Evolutionary conservation across 2,113 vertebrate species (phyloP).

Genomic region (Sinocyclocheilus anshuiensis): DNA sequence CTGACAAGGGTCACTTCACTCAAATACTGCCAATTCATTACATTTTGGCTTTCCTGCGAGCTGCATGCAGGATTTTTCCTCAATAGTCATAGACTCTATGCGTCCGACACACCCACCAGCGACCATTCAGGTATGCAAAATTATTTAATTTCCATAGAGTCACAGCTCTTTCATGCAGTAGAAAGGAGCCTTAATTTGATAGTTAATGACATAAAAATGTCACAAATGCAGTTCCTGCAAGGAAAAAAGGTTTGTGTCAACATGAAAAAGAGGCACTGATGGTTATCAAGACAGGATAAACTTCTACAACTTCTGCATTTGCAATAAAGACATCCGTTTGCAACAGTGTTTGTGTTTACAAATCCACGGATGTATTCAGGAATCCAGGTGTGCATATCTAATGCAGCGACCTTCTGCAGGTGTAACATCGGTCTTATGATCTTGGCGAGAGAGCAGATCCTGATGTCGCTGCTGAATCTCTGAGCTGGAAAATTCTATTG

Average conservation of each 20-base stretch:
- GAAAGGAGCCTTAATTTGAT: background rate
- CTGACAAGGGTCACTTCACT: background rate
- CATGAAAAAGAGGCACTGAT: background rate
- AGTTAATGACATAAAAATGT: background rate
- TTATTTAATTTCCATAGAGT: background rate
- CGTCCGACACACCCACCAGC: background rate
- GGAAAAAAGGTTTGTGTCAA: background rate
- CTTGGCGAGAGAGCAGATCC: background rate
- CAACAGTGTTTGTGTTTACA: background rate
- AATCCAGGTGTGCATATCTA: background rate
- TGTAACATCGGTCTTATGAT: slow-evolving; percentile 15
- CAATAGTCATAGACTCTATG: background rate
- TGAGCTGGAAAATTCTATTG: slow-evolving; percentile 7
- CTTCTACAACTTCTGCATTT: background rate
- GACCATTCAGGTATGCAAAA: background rate
- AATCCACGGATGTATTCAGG: background rate
- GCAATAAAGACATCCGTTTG: background rate
- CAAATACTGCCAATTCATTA: background rate
- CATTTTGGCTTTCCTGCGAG: background rate
- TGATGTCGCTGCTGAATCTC: background rate
- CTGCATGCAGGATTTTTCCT: background rate
- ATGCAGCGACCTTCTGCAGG: background rate
- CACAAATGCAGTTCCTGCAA: background rate
- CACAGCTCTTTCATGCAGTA: background rate
- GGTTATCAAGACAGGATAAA: background rate